Evolutionary conservation across 2,888 invertebrate genomes (phyloP).

Genomic region (Odontothrips loti): DNA sequence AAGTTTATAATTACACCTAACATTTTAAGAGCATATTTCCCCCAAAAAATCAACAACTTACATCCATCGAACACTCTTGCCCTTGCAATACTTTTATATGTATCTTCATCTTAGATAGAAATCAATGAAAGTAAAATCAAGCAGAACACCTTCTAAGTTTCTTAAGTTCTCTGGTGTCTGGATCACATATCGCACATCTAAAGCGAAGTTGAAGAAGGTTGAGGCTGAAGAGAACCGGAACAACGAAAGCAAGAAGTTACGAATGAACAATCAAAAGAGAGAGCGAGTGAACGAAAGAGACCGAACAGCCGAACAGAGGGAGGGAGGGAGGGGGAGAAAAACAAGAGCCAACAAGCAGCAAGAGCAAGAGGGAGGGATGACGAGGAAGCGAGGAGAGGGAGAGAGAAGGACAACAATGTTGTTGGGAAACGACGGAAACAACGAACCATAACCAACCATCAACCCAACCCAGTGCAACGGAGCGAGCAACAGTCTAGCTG

Average conservation of each 20-base stretch:
- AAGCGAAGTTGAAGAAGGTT: too few relatives aligned
- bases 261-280: neutral
- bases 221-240: neutral
- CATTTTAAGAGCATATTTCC: too few relatives aligned
- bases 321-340: neutral
- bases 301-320: neutral
- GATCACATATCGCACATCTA: too few relatives aligned
- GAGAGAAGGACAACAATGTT: neutral
- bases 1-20: too few relatives aligned
- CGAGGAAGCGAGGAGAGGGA: neutral
- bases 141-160: too few relatives aligned
- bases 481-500: neutral
- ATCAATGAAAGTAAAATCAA: neutral
- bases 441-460: neutral
- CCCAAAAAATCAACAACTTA: slow-evolving; percentile 47
- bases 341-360: neutral
- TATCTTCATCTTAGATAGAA: slow-evolving; percentile 58
- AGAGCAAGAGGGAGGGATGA: neutral
- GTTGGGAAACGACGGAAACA: neutral
- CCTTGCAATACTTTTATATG: slow-evolving; percentile 69
- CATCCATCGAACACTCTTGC: slow-evolving; percentile 63
- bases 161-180: too few relatives aligned
- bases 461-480: neutral
- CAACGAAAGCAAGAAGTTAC: neutral
- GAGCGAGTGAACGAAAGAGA: neutral